Conservation (phyloP, 2,797 vertebrate genomes). For the Onychomys arenicola region DNA sequence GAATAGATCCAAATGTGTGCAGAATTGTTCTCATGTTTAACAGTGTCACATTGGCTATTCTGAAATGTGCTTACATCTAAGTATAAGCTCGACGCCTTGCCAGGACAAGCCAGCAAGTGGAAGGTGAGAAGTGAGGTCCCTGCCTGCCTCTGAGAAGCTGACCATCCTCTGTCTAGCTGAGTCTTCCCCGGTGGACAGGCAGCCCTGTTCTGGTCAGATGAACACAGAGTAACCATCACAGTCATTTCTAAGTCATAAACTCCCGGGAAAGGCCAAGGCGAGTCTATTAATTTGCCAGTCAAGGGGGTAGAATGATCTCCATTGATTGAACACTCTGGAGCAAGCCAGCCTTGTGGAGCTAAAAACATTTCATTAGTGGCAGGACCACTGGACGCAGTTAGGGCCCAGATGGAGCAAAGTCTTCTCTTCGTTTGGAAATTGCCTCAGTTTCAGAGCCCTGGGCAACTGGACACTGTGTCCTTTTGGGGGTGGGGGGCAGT, state of each 20-base stretch:
- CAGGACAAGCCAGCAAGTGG: neutral
- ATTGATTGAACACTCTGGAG: conserved; percentile 71
- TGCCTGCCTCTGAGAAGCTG: conserved; percentile 11
- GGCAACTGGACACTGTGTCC: neutral
- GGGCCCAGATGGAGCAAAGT: conserved; percentile 2
- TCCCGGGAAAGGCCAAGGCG: conserved; percentile 50
- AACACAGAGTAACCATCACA: conserved; percentile 37
- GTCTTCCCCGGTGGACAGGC: neutral
- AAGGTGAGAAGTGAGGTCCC: conserved; percentile 10
- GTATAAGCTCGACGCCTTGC: neutral
- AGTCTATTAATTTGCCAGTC: conserved; percentile 67
- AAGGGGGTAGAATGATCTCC: conserved; percentile 75
- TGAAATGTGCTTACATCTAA: neutral
- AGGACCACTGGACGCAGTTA: conserved; percentile 53
- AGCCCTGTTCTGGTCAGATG: conserved; percentile 24
- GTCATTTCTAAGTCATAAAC: conserved; percentile 76
- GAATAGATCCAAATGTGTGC: neutral
- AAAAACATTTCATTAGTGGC: conserved; percentile 69
- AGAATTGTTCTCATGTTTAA: neutral
- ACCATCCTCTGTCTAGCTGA: neutral
- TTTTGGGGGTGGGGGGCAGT: neutral
- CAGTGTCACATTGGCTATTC: accelerated
- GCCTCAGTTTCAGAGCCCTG: neutral
- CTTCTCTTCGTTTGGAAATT: neutral
- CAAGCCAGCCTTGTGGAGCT: conserved; percentile 64